Evolutionary conservation across 2,888 invertebrate genomes (phyloP).

Genomic region (Sminthurinus aureus): DNA sequence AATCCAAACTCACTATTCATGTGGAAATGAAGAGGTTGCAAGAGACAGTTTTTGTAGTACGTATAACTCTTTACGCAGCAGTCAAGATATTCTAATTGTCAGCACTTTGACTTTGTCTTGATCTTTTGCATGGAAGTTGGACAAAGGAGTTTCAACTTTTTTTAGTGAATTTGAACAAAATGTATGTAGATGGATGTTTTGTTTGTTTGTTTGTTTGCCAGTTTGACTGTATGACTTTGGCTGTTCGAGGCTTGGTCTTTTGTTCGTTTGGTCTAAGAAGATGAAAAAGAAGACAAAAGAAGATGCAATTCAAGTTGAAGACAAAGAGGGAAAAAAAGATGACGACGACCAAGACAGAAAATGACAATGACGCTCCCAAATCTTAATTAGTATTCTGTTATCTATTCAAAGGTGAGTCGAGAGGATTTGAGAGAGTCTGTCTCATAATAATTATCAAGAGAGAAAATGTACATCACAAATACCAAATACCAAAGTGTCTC

Average conservation of each 20-base stretch:
- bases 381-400: conserved; percentile 36
- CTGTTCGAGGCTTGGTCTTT: conserved; percentile 30
- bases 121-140: background rate
- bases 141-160: background rate
- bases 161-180: background rate
- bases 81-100: background rate
- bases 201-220: background rate
- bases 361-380: conserved; percentile 25
- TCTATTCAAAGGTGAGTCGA: conserved; percentile 26
- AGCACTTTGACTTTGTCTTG: background rate
- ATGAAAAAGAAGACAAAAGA: conserved; percentile 18
- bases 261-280: background rate
- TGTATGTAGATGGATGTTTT: background rate
- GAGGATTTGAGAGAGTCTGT: background rate
- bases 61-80: background rate
- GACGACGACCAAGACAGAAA: conserved; percentile 24
- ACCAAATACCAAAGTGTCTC: background rate
- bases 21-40: background rate
- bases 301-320: background rate
- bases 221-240: background rate
- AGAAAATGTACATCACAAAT: background rate
- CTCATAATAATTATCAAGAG: conserved; percentile 1
- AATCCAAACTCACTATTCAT: no score
- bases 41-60: background rate
- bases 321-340: background rate